These are phyloP conservation scores for Teleopsis dalmanni DNA, from an alignment of 1,140 invertebrate species.

Conservation along the genomic window DNA sequence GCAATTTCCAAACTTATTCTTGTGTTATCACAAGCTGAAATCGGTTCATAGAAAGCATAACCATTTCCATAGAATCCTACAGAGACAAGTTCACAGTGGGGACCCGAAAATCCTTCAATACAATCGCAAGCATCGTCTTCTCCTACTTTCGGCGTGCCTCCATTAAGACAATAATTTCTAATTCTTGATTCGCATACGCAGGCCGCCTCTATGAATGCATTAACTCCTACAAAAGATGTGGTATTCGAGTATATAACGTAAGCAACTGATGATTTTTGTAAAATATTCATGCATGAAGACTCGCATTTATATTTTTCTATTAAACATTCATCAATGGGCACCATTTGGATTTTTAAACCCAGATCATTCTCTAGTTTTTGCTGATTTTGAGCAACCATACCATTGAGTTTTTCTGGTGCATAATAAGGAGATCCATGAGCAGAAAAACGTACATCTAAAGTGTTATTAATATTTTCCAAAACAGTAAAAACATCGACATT, in stretches of 20 bases:
- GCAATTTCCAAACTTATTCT: constrained; percentile 72
- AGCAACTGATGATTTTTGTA: constrained; percentile 64
- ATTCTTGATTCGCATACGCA: constrained; percentile 59
- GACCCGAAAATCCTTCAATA: constrained; percentile 68
- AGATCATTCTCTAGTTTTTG: constrained; percentile 62
- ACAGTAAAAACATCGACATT: constrained; percentile 93
- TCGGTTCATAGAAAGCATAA: constrained; percentile 80
- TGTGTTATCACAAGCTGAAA: constrained; percentile 68
- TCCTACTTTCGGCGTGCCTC: constrained; percentile 50
- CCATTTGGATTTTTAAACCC: constrained; percentile 66
- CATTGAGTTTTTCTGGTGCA: constrained; percentile 74
- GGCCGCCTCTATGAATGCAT: constrained; percentile 66
- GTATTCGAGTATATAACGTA: constrained; percentile 79
- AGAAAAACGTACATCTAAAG: constrained; percentile 78
- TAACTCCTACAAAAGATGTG: constrained; percentile 82
- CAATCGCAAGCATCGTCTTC: constrained; percentile 58
- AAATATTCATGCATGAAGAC: constrained; percentile 61
- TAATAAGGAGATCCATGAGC: constrained; percentile 90
- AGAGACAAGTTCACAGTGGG: constrained; percentile 79
- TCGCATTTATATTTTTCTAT: constrained; percentile 65
- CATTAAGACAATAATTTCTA: constrained; percentile 59
- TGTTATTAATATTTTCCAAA: constrained; percentile 53
- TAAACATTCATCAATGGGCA: constrained; percentile 82
- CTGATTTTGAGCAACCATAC: constrained; percentile 60
- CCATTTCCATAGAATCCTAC: constrained; percentile 81